Percentiles rank a stretch among this genome's conserved stretches.
Conservation (phyloP, 2,888 invertebrate species). For the Phoronis australis region DNA sequence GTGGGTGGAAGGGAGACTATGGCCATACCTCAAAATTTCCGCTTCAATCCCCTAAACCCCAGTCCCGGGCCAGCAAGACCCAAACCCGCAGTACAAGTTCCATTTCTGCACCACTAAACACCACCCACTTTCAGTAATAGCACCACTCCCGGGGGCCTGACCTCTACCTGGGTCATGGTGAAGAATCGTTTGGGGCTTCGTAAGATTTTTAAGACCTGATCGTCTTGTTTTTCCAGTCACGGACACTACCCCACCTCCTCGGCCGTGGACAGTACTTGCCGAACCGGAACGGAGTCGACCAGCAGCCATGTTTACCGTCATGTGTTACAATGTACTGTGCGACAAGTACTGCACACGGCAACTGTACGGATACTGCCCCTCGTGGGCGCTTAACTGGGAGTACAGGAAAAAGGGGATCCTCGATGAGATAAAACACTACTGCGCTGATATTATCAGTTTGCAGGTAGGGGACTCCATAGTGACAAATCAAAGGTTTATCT, state of each 20-base stretch:
- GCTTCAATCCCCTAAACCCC: too few species aligned
- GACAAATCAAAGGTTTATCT: too few species aligned
- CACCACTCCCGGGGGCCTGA: too few species aligned
- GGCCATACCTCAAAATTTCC: background rate
- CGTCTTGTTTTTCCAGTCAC: constrained; percentile 67
- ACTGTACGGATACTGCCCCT: constrained; percentile 98
- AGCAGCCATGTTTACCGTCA: constrained; percentile 89
- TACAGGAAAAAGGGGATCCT: constrained; percentile 96
- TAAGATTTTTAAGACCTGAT: too few species aligned
- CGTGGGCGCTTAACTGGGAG: constrained; percentile 98
- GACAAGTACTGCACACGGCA: constrained; percentile 98
- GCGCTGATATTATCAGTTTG: constrained; percentile 93
- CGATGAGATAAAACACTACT: constrained; percentile 91
- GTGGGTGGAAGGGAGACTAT: too few species aligned
- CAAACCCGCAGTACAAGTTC: background rate
- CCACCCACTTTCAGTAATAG: background rate
- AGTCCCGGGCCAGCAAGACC: background rate
- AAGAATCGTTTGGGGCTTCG: too few species aligned
- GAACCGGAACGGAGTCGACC: constrained; percentile 83
- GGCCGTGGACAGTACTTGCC: constrained; percentile 91
- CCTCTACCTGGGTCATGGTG: too few species aligned
- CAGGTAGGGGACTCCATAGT: constrained; percentile 56
- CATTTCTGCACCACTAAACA: background rate
- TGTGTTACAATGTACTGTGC: constrained; percentile 99
- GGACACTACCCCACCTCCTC: constrained; percentile 81